Percentiles rank a stretch among this genome's conserved stretches.
Evolutionary conservation across 1,140 invertebrate genomes (phyloP).

Genomic region (Drosophila parabipectinata): DNA sequence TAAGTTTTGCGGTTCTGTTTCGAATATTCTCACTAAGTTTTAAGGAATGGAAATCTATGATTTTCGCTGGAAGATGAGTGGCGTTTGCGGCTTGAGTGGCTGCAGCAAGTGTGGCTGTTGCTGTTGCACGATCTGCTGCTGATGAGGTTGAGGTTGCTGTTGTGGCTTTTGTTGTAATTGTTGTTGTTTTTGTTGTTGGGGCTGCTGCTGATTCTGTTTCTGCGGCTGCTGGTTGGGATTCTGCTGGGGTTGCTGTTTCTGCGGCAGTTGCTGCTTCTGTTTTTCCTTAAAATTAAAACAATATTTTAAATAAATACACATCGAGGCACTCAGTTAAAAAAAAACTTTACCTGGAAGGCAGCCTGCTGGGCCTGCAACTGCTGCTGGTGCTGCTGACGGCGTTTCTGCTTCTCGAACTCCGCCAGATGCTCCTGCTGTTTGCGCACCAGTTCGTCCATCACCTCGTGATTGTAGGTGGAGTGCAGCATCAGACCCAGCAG

Average conservation of each 20-base stretch:
- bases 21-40: not conserved
- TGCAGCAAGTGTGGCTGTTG: not conserved
- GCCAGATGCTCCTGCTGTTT: constrained; percentile 74
- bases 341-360: constrained; percentile 2
- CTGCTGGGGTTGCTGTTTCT: constrained; percentile 11
- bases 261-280: not conserved
- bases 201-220: no score
- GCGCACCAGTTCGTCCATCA: constrained; percentile 88
- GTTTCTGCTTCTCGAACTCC: constrained; percentile 66
- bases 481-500: constrained; percentile 96
- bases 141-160: not conserved
- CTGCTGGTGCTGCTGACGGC: constrained; percentile 44
- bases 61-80: constrained; percentile 8
- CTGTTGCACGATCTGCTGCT: not conserved
- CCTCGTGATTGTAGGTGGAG: constrained; percentile 96
- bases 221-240: constrained; percentile 1
- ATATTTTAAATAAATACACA: not conserved
- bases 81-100: constrained; percentile 23
- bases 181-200: constrained; percentile 1
- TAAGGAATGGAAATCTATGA: constrained; percentile 15
- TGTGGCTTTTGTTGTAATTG: not conserved
- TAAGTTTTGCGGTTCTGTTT: not conserved
- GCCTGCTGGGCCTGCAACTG: constrained; percentile 35
- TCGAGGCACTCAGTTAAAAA: not conserved
- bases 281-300: constrained; percentile 4